Base-by-base conservation (phyloP, 2,888 invertebrate species). In the Corbicula japonica region DNA sequence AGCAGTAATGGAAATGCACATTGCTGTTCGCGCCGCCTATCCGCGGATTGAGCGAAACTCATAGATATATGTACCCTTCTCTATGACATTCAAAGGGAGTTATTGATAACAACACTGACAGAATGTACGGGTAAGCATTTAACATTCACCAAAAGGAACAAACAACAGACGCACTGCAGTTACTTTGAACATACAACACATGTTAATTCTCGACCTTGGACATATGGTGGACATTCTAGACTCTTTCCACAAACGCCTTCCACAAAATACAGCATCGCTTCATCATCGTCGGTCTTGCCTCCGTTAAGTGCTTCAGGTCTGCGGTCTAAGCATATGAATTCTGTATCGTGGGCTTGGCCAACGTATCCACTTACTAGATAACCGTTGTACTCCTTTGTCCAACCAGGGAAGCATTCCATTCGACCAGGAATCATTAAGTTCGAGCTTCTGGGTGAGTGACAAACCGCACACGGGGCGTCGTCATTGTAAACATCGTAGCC, bases 101-200 rank as follows among this genome's bases (percentile, higher is more conserved):
- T n/a, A n/a, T n/a, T n/a, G n/a, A n/a, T n/a, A n/a, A n/a, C n/a
- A n/a, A n/a, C n/a, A n/a, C n/a, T n/a, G n/a, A n/a, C n/a, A n/a
- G n/a, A n/a, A n/a, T n/a, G n/a, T n/a, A n/a, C n/a, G n/a, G n/a
- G n/a, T n/a, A n/a, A n/a, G n/a, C n/a, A n/a, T n/a, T n/a, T n/a
- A n/a, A n/a, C n/a, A n/a, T n/a, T n/a, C n/a, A n/a, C n/a, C n/a
- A n/a, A n/a, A n/a, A n/a, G n/a, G n/a, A n/a, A n/a, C n/a, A n/a
- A n/a, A n/a, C n/a, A n/a, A n/a, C n/a, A n/a, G n/a, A n/a, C n/a
- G n/a, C n/a, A n/a, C n/a, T n/a, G n/a, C n/a, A n/a, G n/a, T n/a
- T 52, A 76, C 21, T 60, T 68, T n/a, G 75, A 63, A 44, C 75
- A 75, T 23, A 75, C 75, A 54, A 69, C 75, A 28, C 75, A 75